Base-by-base conservation (phyloP, 1,140 invertebrate species). In the Olivierus martensii region DNA sequence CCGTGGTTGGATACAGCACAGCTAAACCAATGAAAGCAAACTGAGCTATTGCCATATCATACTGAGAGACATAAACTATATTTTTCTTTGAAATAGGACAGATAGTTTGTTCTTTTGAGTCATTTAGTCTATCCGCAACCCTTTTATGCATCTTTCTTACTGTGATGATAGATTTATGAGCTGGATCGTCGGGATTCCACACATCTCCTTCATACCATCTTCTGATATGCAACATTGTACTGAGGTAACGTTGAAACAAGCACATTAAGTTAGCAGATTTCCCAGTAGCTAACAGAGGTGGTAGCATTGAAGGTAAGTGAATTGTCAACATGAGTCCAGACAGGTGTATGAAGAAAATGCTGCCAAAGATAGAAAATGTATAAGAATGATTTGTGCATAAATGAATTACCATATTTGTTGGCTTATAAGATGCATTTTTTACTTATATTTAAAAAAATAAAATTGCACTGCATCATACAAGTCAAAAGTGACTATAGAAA, bases 161-260 rank as follows among this genome's bases (percentile, higher is more conserved):
- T 0, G 44, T 55, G 35, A 63, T 54, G 14, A 76, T 67, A 15
- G 72, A 71, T 6, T 67, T 64, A 37, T 71, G 66, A 0, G 68
- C 74, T 0, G 53, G 48, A 37, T 69, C 70, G 2, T 66, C 63
- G 19, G 63, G 46, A 6, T 66, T 58, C 69, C 69, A 77, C 6
- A 84, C 71, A 34, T 80, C 73, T 43, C 78, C 68, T 12, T 75
- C 68, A 59, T 84, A 85, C 87, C 87, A 92, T 2, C 76, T 62
- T 3, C 77, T 66, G 15, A 81, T 78, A 59, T 88, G 83, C 3
- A 79, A 67, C 39, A 83, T 68, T 0, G 83, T 87, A 2, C 76
- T 75, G 2, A 83, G 63, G 63, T 91, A 91, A 59, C 88, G 73
- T 52, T 74, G 77, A 65, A 86, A 87, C 0, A 87, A 80, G 60